Conservation (phyloP, 2,888 invertebrate species). For the Trachelus iudaicus region DNA sequence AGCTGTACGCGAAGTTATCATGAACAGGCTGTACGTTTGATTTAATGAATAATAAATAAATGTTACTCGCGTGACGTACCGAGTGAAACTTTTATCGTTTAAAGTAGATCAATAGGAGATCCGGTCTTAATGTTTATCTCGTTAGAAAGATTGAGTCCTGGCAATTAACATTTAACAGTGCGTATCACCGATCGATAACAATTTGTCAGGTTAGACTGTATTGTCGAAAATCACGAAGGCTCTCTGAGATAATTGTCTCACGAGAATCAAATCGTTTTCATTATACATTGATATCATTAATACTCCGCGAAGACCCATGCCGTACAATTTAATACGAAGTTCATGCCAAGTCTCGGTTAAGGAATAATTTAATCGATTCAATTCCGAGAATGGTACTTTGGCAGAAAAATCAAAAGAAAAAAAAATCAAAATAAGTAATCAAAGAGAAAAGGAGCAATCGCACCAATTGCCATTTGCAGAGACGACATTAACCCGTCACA, state of each 20-base stretch:
- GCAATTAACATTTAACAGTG: neutral
- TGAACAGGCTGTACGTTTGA: neutral
- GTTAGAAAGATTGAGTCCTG: no score
- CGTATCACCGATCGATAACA: neutral
- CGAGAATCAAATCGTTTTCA: conserved; percentile 1
- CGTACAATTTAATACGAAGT: neutral
- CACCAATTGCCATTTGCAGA: conserved; percentile 22
- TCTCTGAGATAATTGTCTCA: conserved; percentile 41
- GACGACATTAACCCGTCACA: conserved; percentile 51
- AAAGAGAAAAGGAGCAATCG: conserved; percentile 25
- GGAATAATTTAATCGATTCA: neutral
- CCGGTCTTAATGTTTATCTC: no score
- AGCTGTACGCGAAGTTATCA: neutral
- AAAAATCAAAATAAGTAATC: conserved; percentile 47
- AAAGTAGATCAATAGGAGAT: no score
- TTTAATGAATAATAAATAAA: neutral
- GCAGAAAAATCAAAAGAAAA: neutral
- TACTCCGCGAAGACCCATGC: neutral
- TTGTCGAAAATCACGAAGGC: conserved; percentile 46
- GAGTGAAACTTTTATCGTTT: no score
- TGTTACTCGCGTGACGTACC: no score
- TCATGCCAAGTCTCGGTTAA: neutral
- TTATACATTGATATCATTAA: neutral
- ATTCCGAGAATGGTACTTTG: neutral
- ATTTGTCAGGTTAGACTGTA: conserved; percentile 13